Percentiles rank a stretch among this genome's conserved stretches.
These are phyloP conservation scores for Melangyna quadrimaculata DNA, from an alignment of 2,888 invertebrate species.

Conservation along the genomic window DNA sequence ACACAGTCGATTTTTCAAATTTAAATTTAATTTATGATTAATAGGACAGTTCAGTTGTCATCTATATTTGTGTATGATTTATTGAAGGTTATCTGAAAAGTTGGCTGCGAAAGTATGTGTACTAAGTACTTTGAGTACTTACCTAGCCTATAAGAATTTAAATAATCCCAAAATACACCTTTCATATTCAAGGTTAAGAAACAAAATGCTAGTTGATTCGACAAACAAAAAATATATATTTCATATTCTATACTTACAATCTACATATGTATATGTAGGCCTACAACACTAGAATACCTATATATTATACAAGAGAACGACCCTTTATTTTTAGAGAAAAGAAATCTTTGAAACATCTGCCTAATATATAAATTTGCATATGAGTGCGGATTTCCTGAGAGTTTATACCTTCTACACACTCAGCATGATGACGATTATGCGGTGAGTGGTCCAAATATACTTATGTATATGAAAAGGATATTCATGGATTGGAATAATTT, in stretches of 20 bases:
- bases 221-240: neutral
- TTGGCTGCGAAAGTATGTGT: no score
- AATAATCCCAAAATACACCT: neutral
- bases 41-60: no score
- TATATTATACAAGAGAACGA: no score
- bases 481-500: slow-evolving; percentile 27
- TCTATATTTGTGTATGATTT: no score
- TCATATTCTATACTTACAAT: neutral
- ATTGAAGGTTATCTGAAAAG: no score
- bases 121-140: no score
- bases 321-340: neutral
- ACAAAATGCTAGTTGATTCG: slow-evolving; percentile 46
- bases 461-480: slow-evolving; percentile 24
- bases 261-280: no score
- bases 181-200: slow-evolving; percentile 24
- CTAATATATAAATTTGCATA: slow-evolving; percentile 61
- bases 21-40: no score
- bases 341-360: slow-evolving; percentile 56
- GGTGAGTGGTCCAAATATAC: slow-evolving; percentile 5
- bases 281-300: no score
- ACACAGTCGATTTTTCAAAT: no score
- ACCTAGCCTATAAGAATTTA: no score
- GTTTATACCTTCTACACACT: neutral
- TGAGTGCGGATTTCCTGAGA: slow-evolving; percentile 36
- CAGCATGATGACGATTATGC: slow-evolving; percentile 16